A percentile compares a stretch with the other conserved stretches of the same genome.
These are phyloP conservation scores for Spodoptera littoralis DNA, from an alignment of 2,888 invertebrate genomes.

Conservation along the genomic window DNA sequence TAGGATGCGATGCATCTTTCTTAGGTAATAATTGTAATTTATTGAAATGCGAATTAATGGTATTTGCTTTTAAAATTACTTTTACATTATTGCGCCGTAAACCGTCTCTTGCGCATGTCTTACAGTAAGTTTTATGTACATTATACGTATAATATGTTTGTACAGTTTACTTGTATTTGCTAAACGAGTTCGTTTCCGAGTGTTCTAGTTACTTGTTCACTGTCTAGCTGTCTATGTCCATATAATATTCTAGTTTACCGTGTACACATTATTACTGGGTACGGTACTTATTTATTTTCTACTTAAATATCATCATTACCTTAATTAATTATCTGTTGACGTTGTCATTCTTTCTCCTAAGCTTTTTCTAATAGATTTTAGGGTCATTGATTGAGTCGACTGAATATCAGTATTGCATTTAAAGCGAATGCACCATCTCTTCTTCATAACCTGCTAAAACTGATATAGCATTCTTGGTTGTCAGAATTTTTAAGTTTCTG, in stretches of 20 bases:
- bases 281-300: not conserved
- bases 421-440: too few species aligned
- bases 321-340: not conserved
- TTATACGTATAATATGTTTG: slow-evolving; percentile 25
- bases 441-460: too few species aligned
- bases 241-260: slow-evolving; percentile 11
- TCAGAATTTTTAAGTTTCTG: too few species aligned
- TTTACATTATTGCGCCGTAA: slow-evolving; percentile 29
- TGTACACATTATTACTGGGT: slow-evolving; percentile 11
- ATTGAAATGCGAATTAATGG: not conserved
- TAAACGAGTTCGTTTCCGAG: slow-evolving; percentile 46
- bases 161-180: slow-evolving; percentile 46
- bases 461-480: too few species aligned
- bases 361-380: too few species aligned
- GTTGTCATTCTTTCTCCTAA: not conserved
- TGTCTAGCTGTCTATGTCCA: slow-evolving; percentile 19
- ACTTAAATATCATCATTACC: slow-evolving; percentile 3
- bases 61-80: slow-evolving; percentile 1
- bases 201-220: slow-evolving; percentile 43
- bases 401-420: too few species aligned
- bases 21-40: not conserved
- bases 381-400: too few species aligned
- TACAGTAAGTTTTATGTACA: slow-evolving; percentile 21
- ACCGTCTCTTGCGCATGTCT: slow-evolving; percentile 25
- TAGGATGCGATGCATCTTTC: slow-evolving; percentile 1